Conservation (phyloP, 1,140 invertebrate genomes). For the Ruditapes philippinarum region DNA sequence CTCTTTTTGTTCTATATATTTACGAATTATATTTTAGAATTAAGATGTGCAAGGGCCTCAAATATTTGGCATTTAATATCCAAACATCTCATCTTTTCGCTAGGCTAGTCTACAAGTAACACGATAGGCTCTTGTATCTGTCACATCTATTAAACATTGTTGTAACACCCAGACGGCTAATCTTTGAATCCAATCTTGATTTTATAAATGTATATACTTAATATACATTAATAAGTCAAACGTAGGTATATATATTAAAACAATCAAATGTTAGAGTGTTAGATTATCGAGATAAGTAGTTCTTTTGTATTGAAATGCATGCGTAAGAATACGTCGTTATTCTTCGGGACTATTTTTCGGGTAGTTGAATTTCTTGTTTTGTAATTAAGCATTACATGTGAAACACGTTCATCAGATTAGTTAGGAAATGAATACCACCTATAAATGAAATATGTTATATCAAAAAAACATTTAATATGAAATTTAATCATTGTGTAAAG, state of each 20-base stretch:
- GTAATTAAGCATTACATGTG: not conserved
- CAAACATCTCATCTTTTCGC: not conserved
- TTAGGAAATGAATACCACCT: not conserved
- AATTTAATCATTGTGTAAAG: not conserved
- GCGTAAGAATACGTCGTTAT: not conserved
- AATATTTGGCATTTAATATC: not conserved
- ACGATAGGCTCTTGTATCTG: not conserved
- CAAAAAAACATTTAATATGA: conserved; percentile 21
- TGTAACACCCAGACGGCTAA: not conserved
- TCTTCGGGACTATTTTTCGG: not conserved
- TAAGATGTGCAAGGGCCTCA: not conserved
- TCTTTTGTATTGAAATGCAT: not conserved
- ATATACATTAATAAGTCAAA: not conserved
- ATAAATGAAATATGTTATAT: not conserved
- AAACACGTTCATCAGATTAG: not conserved
- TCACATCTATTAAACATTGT: conserved; percentile 11
- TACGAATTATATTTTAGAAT: no score
- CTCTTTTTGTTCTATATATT: no score
- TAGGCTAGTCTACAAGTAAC: not conserved
- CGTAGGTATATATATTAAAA: not conserved
- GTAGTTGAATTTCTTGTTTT: not conserved
- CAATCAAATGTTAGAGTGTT: not conserved
- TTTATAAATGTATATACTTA: not conserved
- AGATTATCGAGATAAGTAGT: not conserved
- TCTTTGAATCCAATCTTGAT: not conserved